These are phyloP conservation scores for Clunio marinus DNA, from an alignment of 2,888 invertebrate genomes.

Conservation along the genomic window DNA sequence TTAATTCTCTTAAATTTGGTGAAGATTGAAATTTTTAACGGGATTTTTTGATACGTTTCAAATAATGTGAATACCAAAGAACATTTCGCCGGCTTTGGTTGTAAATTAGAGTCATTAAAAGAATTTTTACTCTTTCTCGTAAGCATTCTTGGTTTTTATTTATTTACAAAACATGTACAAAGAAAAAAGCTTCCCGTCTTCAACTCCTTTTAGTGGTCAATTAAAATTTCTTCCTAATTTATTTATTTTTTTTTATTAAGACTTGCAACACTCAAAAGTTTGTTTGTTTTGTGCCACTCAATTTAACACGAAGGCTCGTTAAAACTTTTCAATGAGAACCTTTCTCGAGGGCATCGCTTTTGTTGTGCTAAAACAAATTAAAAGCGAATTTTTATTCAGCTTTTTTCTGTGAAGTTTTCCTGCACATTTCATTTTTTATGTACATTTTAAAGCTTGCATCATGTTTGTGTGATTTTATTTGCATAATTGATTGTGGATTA, in stretches of 20 bases:
- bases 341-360: conserved; percentile 3
- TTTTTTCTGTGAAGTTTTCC: background rate
- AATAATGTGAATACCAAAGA: no score
- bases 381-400: no score
- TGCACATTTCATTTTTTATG: background rate
- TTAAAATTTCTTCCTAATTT: background rate
- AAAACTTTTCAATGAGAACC: background rate
- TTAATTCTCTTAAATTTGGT: background rate
- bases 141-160: no score
- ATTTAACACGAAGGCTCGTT: background rate
- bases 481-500: conserved; percentile 19
- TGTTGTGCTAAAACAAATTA: background rate
- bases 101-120: no score
- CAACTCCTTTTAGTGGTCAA: background rate
- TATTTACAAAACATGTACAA: no score
- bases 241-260: no score
- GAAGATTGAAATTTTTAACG: background rate
- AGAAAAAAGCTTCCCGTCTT: background rate
- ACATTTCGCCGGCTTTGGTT: no score
- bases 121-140: no score
- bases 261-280: no score
- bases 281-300: conserved; percentile 10
- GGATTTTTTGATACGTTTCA: no score
- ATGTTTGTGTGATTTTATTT: background rate
- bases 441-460: background rate